Evolutionary conservation across 2,888 invertebrate species (phyloP), one percentile per base, ranked within the genome.

Genomic region (Gymnosoma rotundatum): DNA sequence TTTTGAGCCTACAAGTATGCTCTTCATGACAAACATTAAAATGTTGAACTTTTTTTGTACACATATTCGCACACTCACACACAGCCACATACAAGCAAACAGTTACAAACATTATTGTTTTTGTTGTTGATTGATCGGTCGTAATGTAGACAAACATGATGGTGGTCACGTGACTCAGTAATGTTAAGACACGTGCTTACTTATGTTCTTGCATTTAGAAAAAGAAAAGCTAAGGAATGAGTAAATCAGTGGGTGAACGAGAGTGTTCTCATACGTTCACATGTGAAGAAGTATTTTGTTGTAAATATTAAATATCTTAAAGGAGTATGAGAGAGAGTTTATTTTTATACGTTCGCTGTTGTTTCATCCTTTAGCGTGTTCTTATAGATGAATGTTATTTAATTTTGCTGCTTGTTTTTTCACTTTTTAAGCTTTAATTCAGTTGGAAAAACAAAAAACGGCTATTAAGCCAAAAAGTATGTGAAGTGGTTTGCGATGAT

Each of bases 121-220:
- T 79, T 87, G 83, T 87, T 87, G 86, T 88, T 91, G 91, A 91
- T 91, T 91, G 91, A 90, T 90, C 90, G 88, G 86, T 89, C 88
- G 89, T 88, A 89, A 90, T 90, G 91, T 91, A 91, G 90, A 90
- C 90, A 91, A 92, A 92, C 91, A 92, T 91, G 89, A 92, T 90
- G 91, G 92, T 88, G 91, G 91, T 91, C 91, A 91, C 91, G 91
- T 91, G 91, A 86, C 91, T 63, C 70, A 84, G 79, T 86, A 86
- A 87, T 91, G 90, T 89, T 88, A 86, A 82, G 92, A 89, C 91
- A 91, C 91, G 91, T 91, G 91, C 89, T 86, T 88, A 56, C 69
- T 83, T 67, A 76, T 82, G 58, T 82, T 82, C 58, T 82, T 73
- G 75, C 64, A 50, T 70, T 21, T 32, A 50, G 56, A 69, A 70